Conservation (phyloP, 2,888 invertebrate species). For the Eupithecia inturbata region DNA sequence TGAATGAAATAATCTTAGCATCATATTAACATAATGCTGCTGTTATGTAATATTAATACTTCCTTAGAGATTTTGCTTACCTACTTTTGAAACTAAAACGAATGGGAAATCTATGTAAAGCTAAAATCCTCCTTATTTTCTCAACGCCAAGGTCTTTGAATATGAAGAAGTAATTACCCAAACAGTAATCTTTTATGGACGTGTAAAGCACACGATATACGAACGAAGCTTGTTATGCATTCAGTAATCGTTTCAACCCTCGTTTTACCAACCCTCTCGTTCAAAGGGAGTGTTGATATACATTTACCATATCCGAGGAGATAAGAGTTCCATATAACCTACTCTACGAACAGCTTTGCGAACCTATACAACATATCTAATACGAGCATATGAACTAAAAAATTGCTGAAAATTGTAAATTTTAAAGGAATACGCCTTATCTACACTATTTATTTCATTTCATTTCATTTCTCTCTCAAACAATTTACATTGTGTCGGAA, state of each 20-base stretch:
- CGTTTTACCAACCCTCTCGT: conserved; percentile 17
- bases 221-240: conserved; percentile 53
- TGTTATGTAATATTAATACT: conserved; percentile 12
- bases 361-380: not conserved
- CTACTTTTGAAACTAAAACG: conserved; percentile 1
- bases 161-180: conserved; percentile 3
- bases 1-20: conserved; percentile 35
- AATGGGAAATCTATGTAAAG: conserved; percentile 8
- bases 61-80: not conserved
- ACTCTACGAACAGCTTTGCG: not conserved
- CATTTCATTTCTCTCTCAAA: too few relatives aligned
- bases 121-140: conserved; percentile 4
- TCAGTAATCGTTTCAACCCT: conserved; percentile 51
- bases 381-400: not conserved
- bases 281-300: conserved; percentile 10
- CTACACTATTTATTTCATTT: too few relatives aligned
- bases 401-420: not conserved
- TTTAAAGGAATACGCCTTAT: not conserved
- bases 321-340: not conserved
- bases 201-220: conserved; percentile 43
- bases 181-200: conserved; percentile 32
- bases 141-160: not conserved
- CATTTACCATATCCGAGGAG: conserved; percentile 16
- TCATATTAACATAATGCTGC: conserved; percentile 11
- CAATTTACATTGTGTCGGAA: too few relatives aligned